Percentiles rank a stretch among this genome's conserved stretches.
Evolutionary conservation across 2,888 invertebrate species (phyloP).

Genomic region (Cantharis rufa): DNA sequence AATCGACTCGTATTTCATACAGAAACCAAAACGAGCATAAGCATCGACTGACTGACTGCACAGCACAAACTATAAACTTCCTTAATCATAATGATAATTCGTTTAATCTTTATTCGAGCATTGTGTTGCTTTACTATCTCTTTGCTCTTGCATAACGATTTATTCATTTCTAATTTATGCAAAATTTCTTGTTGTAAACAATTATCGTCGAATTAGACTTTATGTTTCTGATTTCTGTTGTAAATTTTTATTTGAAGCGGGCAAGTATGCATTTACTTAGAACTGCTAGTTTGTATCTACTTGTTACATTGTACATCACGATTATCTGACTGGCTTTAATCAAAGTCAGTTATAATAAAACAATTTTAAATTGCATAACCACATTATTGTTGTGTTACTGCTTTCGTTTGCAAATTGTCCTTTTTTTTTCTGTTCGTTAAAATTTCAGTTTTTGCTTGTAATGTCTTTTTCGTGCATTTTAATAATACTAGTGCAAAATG

Average conservation of each 20-base stretch:
- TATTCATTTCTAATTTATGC: slow-evolving; percentile 20
- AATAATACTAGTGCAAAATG: background rate
- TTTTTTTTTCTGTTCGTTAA: background rate
- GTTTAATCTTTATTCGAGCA: background rate
- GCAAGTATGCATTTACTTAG: slow-evolving; percentile 11
- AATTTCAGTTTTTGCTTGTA: background rate
- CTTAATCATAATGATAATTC: background rate
- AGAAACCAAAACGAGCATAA: background rate
- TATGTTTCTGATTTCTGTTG: slow-evolving; percentile 15
- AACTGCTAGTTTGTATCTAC: background rate
- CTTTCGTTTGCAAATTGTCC: background rate
- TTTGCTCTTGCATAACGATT: slow-evolving; percentile 17
- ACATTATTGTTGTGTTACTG: background rate
- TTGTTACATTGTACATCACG: background rate
- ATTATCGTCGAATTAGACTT: slow-evolving; percentile 30
- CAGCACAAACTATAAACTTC: background rate
- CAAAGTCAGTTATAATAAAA: background rate
- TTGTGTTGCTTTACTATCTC: slow-evolving; percentile 16
- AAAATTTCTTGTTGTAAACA: slow-evolving; percentile 28
- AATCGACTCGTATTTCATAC: slow-evolving; percentile 15
- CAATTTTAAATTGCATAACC: background rate
- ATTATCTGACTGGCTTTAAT: background rate
- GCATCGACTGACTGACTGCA: background rate
- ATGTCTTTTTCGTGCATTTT: background rate
- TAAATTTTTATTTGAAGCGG: slow-evolving; percentile 27